Base-by-base conservation (phyloP, 2,888 invertebrate species). In the Odontomyia ornata region DNA sequence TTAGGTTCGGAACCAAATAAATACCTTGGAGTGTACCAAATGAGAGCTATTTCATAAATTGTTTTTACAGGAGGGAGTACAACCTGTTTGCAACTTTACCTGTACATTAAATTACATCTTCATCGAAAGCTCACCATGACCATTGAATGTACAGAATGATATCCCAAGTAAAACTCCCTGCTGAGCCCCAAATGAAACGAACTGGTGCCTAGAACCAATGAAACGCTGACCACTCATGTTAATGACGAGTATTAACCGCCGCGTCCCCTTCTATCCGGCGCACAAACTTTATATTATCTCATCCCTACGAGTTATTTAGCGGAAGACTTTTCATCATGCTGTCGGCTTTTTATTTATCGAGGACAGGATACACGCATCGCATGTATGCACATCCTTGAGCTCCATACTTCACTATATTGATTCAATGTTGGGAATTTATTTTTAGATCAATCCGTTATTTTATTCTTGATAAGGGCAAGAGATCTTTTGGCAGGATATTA, bases 291-390 rank as follows among this genome's bases (percentile, higher is more conserved):
- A 13, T 11, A 65, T 36, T 18, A 52, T 18, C 52, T 52, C 52
- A 13, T 18, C 52, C 18, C 52, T n/a, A 9, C 15, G 52, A 2
- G 52, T 52, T 52, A 15, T 52, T 52, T 52, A 18, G 52, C 52
- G 52, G 69, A 46, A 69, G 69, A 47, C 69, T 43, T 69, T 69
- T 27, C 69, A 25, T 3, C 46, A 46, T 47, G 25, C 13, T 69
- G 46, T 23, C 69, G 47, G 47, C 46, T 46, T 47, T 69, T 46
- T 30, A 25, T n/a, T 46, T 23, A 23, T 69, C 43, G 69, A 47
- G 47, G 3, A 69, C 69, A 69, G 69, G 47, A 69, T 46, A 47
- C 23, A 69, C 46, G 46, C 69, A 30, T 47, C 46, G 25, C 15
- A 23, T 30, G 23, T 60, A 21, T 60, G 23, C 23, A 60, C 21